Percentiles rank a stretch among this genome's conserved stretches.
Conservation (phyloP, 1,140 invertebrate species). For the Mycetomoellerius zeteki region DNA sequence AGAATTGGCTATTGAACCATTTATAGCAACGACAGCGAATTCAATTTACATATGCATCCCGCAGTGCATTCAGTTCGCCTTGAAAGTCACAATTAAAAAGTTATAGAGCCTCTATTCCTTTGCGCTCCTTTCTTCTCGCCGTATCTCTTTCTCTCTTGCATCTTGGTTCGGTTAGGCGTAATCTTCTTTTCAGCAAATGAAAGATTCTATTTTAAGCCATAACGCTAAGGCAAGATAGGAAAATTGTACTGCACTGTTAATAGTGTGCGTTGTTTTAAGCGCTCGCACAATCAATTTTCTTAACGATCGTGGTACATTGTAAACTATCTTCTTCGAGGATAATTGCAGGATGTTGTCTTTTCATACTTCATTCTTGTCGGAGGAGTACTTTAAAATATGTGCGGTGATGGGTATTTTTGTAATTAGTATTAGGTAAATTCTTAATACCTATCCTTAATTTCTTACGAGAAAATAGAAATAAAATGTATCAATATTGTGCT, state of each 20-base stretch:
- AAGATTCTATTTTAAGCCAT: constrained; percentile 77
- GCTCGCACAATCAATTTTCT: constrained; percentile 71
- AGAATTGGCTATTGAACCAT: background rate
- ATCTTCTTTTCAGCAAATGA: constrained; percentile 74
- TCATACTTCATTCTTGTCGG: constrained; percentile 9
- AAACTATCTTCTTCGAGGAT: constrained; percentile 25
- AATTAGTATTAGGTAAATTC: too few relatives aligned
- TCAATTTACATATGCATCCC: constrained; percentile 16
- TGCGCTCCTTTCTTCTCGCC: background rate
- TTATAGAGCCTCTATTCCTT: background rate
- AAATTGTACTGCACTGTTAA: constrained; percentile 77
- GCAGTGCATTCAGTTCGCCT: constrained; percentile 61
- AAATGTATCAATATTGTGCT: too few relatives aligned
- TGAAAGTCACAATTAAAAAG: constrained; percentile 75
- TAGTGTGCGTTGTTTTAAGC: constrained; percentile 74
- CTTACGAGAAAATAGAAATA: background rate
- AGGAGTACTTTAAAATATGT: background rate
- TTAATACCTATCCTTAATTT: background rate
- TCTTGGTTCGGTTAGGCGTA: constrained; percentile 35
- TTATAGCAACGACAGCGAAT: background rate
- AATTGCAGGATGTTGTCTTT: constrained; percentile 28
- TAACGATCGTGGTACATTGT: background rate
- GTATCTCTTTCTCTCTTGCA: constrained; percentile 30
- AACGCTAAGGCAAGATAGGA: constrained; percentile 68
- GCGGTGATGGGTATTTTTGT: background rate